Conservation (phyloP, 2,113 vertebrate genomes). For the Saguinus midas region DNA sequence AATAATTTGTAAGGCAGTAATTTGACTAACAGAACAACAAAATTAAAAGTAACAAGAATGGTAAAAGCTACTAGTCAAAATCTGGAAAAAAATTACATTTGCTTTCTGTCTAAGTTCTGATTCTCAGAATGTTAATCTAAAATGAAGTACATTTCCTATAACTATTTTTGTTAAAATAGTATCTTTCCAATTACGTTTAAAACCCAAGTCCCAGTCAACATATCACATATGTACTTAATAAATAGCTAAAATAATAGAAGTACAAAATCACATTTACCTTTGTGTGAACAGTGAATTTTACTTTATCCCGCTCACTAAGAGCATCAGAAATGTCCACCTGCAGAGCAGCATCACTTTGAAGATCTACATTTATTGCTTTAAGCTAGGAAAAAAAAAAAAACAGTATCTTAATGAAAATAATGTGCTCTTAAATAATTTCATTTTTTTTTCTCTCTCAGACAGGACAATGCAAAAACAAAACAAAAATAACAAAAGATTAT, state of each 20-base stretch:
- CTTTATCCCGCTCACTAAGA: constrained; percentile 98
- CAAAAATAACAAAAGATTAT: neutral
- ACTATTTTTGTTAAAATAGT: neutral
- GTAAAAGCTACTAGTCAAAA: neutral
- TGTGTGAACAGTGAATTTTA: constrained; percentile 99
- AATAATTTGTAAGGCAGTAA: neutral
- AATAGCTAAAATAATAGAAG: neutral
- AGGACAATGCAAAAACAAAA: constrained; percentile 23
- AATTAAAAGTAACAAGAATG: neutral
- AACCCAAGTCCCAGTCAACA: constrained; percentile 22
- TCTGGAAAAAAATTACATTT: constrained; percentile 16
- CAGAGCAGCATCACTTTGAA: constrained; percentile 96
- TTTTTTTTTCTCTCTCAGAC: neutral
- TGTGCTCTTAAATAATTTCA: constrained; percentile 44
- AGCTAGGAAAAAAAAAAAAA: constrained; percentile 86
- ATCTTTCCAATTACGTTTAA: constrained; percentile 44
- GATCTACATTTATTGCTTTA: constrained; percentile 96
- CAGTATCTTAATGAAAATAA: neutral
- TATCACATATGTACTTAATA: neutral
- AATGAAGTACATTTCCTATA: neutral
- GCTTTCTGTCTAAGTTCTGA: neutral
- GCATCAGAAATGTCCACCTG: constrained; percentile 99
- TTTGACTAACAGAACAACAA: constrained; percentile 17
- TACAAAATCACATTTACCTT: constrained; percentile 88
- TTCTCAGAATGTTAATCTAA: constrained; percentile 8